Conservation (phyloP, 1,140 invertebrate species). For the Aphidius ervi region DNA sequence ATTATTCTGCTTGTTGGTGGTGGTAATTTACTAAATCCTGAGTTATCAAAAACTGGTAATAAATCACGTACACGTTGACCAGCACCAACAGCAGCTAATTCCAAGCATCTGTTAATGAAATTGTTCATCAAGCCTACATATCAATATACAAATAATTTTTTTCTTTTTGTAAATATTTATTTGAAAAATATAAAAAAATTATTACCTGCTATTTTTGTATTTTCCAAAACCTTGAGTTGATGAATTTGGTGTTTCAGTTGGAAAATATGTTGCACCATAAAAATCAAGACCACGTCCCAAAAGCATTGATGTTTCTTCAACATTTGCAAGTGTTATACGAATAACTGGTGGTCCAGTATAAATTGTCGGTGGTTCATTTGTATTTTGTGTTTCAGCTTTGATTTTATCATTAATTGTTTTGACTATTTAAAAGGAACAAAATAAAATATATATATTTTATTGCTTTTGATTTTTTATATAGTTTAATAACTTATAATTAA, state of each 20-base stretch:
- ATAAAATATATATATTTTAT: background rate
- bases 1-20: constrained; percentile 71
- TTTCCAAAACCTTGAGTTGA: constrained; percentile 52
- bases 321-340: constrained; percentile 71
- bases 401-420: constrained; percentile 50
- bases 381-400: constrained; percentile 46
- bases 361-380: constrained; percentile 57
- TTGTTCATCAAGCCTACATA: constrained; percentile 26
- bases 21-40: constrained; percentile 73
- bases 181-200: background rate
- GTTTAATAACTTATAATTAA: no score
- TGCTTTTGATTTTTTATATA: background rate
- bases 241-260: constrained; percentile 68
- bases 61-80: constrained; percentile 68
- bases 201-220: constrained; percentile 55
- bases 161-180: background rate
- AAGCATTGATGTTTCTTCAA: constrained; percentile 75
- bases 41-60: constrained; percentile 76
- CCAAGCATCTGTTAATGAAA: constrained; percentile 38
- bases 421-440: constrained; percentile 31
- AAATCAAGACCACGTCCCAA: constrained; percentile 79
- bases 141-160: background rate
- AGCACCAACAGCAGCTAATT: constrained; percentile 41
- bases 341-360: constrained; percentile 58
- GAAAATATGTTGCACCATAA: constrained; percentile 81